Conservation (phyloP, 2,888 invertebrate species). For the Achlya flavicornis region DNA sequence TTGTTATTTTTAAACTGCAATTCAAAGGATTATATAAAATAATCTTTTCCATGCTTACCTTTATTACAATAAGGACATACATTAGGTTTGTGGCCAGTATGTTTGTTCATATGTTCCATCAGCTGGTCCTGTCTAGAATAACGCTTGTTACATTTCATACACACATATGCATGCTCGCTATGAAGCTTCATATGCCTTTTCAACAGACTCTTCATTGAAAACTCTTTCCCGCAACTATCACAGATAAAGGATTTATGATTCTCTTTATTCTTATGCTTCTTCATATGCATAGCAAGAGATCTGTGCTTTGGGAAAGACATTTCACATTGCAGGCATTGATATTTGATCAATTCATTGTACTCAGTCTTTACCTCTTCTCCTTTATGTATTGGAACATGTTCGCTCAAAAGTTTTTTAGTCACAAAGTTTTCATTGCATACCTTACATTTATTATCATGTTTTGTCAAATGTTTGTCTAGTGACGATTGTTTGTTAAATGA, state of each 20-base stretch:
- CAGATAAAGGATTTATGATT: conserved; percentile 62
- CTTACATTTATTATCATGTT: conserved; percentile 46
- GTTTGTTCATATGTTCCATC: conserved; percentile 83
- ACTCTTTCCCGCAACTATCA: conserved; percentile 75
- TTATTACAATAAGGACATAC: conserved; percentile 84
- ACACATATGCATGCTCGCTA: conserved; percentile 76
- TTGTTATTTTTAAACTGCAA: no score
- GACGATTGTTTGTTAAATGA: conserved; percentile 50
- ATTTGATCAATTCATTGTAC: conserved; percentile 38
- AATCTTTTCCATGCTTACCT: conserved; percentile 56
- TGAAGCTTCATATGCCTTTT: conserved; percentile 82
- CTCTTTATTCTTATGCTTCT: conserved; percentile 57
- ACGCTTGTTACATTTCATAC: conserved; percentile 82
- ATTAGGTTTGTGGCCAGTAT: conserved; percentile 82
- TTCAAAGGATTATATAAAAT: no score
- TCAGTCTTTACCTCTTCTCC: conserved; percentile 45
- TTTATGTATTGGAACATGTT: conserved; percentile 36
- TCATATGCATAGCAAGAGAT: conserved; percentile 71
- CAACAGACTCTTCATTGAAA: conserved; percentile 63
- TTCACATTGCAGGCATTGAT: conserved; percentile 80
- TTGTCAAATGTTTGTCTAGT: conserved; percentile 62
- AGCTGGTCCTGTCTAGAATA: conserved; percentile 84
- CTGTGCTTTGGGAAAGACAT: conserved; percentile 78
- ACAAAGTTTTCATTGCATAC: conserved; percentile 40
- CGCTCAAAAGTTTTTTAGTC: conserved; percentile 34